These are phyloP conservation scores for Stegastes partitus DNA, from an alignment of 2,113 vertebrate species.

Conservation along the genomic window DNA sequence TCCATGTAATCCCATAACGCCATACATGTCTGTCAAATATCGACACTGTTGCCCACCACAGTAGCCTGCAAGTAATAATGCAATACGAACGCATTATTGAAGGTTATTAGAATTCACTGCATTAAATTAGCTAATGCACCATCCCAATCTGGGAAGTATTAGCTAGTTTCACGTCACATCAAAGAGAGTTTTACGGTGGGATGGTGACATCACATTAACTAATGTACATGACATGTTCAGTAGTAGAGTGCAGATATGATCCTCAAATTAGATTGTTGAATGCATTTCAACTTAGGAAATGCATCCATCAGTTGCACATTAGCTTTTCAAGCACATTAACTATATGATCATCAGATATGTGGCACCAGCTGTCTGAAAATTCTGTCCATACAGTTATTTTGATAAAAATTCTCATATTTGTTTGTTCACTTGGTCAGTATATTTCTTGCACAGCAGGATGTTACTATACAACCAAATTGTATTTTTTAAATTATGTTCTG, in stretches of 20 bases:
- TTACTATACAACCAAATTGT: too few relatives aligned
- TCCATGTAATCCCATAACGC: slow-evolving; percentile 32
- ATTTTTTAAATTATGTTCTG: too few relatives aligned
- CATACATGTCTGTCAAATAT: slow-evolving; percentile 27
- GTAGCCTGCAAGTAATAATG: slow-evolving; percentile 1
- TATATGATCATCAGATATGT: background rate
- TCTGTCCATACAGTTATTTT: background rate
- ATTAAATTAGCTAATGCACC: slow-evolving; percentile 27
- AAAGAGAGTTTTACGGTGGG: slow-evolving; percentile 24
- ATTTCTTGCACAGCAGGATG: background rate
- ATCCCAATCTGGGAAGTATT: slow-evolving; percentile 6
- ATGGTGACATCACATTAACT: slow-evolving; percentile 1
- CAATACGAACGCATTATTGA: slow-evolving; percentile 15
- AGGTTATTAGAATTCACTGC: slow-evolving; percentile 26
- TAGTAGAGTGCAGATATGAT: slow-evolving; percentile 11
- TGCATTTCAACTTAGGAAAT: slow-evolving; percentile 3
- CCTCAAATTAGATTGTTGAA: background rate
- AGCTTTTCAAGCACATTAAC: background rate
- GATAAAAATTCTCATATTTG: background rate
- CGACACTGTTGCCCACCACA: background rate
- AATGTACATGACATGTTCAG: slow-evolving; percentile 8
- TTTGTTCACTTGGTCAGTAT: background rate
- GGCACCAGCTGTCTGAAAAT: background rate
- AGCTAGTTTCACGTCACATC: slow-evolving; percentile 23
- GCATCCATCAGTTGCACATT: slow-evolving; percentile 2